These are phyloP conservation scores for Stomatorhinus ivindoensis DNA, from an alignment of 2,113 vertebrate species.

Conservation along the genomic window DNA sequence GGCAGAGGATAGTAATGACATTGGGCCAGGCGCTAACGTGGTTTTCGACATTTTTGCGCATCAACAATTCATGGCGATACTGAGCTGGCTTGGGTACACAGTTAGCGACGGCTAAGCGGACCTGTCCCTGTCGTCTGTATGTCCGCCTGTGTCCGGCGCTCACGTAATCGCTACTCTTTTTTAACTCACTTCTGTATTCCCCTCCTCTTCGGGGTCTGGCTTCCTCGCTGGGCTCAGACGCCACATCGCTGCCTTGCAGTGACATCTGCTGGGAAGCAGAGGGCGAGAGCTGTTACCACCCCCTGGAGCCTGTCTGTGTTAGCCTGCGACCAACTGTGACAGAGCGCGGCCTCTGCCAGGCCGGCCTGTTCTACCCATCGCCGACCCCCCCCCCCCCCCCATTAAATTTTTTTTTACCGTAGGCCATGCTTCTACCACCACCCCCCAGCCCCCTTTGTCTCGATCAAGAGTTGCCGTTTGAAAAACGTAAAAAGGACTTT, in stretches of 20 bases:
- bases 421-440: background rate
- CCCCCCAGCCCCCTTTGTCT: background rate
- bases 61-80: background rate
- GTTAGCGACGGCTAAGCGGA: background rate
- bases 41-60: background rate
- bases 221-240: background rate
- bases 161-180: background rate
- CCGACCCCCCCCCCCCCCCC: background rate
- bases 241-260: conserved; percentile 23
- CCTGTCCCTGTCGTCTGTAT: background rate
- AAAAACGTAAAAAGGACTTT: background rate
- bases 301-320: background rate
- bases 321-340: background rate
- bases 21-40: background rate
- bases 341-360: background rate
- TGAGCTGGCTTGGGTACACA: background rate
- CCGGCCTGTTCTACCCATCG: background rate
- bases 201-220: background rate
- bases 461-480: background rate
- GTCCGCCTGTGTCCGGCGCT: background rate
- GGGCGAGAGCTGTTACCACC: background rate
- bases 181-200: background rate
- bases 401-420: background rate
- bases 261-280: conserved; percentile 25
- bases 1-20: background rate